Base-by-base conservation (phyloP, 2,797 vertebrate species). In the Squalus acanthias region DNA sequence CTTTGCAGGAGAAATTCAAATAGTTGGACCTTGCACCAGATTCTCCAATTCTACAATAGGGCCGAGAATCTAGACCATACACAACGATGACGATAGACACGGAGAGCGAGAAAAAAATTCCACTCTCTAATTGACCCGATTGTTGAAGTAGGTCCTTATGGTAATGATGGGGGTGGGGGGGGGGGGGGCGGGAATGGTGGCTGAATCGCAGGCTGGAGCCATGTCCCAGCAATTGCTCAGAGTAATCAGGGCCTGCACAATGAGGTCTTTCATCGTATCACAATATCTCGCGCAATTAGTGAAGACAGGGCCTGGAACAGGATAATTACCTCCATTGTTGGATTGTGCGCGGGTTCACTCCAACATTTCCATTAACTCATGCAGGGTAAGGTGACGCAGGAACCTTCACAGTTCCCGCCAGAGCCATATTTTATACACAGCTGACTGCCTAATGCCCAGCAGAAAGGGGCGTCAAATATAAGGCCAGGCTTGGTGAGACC, bases 301-400 rank as follows among this genome's bases (percentile, higher is more conserved):
- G 89, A 33, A 92, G 24, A 63, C 60, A 5, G 57, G 89, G 57
- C 89, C 89, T 65, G 60, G 7, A 65, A 33, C 57, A 65, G 3
- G 57, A 92, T 92, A 92, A 65, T 92, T 92, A 92, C 3, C 89
- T 92, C 63, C 89, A 65, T 65, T 92, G 60, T 92, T 92, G 88
- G 53, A 15, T 33, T 9, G 26, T 9, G 57, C 24, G 12, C 29
- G 4, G 13, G 10, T 26, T 65, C 57, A 3, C 10, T 15, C 88
- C 29, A 92, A 65, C 60, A 50, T 50, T 50, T 46, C 79, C 6
- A 63, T 91, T 91, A 91, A 91, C 88, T n/a, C 88, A 33, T 91
- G 53, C 57, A 91, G 60, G 7, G 24, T n/a, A 63, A n/a, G 10
- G 12, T 13, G 22, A 8, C 8, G 8, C 79, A 46, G 53, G 57